Evolutionary conservation across 2,888 invertebrate species (phyloP).

Genomic region (Chirona hameri): DNA sequence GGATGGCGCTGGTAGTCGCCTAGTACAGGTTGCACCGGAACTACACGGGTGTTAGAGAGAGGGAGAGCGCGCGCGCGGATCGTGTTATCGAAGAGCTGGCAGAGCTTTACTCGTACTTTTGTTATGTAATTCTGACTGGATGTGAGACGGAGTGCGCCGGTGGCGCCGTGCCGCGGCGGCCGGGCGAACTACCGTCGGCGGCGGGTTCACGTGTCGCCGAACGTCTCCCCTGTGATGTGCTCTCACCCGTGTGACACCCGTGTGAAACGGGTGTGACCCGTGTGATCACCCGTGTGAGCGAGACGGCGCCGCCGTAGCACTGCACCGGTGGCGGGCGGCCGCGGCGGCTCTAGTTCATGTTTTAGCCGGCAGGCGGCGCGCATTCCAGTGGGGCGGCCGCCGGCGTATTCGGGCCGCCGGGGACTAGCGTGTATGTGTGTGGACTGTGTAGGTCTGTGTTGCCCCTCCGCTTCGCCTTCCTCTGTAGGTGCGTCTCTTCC

Average conservation of each 20-base stretch:
- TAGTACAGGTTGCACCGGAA: background rate
- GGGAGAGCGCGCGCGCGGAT: background rate
- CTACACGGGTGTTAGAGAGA: background rate
- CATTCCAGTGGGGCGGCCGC: background rate
- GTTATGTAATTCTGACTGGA: background rate
- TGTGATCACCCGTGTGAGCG: too few relatives aligned
- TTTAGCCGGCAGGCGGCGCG: background rate
- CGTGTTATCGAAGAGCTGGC: background rate
- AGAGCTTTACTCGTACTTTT: background rate
- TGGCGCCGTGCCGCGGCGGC: background rate
- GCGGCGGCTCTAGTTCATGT: slow-evolving; percentile 2
- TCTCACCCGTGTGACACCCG: too few relatives aligned
- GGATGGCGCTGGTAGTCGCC: background rate
- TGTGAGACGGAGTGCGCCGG: background rate
- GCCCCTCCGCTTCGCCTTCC: background rate
- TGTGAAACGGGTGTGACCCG: too few relatives aligned
- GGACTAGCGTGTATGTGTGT: background rate
- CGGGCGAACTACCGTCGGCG: background rate
- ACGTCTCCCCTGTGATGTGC: background rate
- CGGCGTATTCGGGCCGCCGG: background rate
- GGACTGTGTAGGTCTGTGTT: background rate
- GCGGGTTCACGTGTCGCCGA: background rate
- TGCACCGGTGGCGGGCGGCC: background rate
- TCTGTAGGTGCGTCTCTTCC: background rate
- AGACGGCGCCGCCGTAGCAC: background rate